Base-by-base conservation (phyloP, 2,888 invertebrate genomes). In the Coecobrya sp. region DNA sequence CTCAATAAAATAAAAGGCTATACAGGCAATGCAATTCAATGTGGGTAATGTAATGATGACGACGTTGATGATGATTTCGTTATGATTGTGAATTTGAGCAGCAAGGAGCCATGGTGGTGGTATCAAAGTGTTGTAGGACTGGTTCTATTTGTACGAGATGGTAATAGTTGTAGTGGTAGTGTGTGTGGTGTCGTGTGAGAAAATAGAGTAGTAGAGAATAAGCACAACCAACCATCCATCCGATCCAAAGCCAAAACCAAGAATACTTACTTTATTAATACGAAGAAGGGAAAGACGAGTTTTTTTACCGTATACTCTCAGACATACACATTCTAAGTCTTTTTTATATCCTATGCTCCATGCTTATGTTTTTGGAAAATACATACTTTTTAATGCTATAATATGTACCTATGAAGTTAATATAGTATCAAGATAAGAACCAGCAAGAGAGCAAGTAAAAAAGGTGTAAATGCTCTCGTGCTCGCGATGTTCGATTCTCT, bases 381-480 rank as follows among this genome's bases (percentile, higher is more conserved):
- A 62, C 76, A 82, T 49, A 30, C 27, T 42, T 79, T 88, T 76
- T 76, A 42, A 25, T 42, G 36, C 42, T 16, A 25, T 73, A n/a
- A 42, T 73, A 16, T 13, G 30, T 68, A 68, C 25, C 22, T 62
- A 62, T 25, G 27, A 0, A 8, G 68, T 36, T 30, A 30, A 36
- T 25, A 25, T 25, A 49, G 25, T 65, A 79, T 81, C 25, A 79
- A 25, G 42, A 42, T 55, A 27, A 73, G 30, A 30, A 19, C 30
- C 5, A 55, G 55, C 16, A 22, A 70, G 49, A 30, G 52, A 86
- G 55, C 16, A 30, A 70, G 68, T 45, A 81, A 89, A 59, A n/a
- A 89, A 89, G 89, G 89, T 89, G 89, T 82, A 89, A 89, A 89
- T 82, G 89, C 52, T 89, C 89, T 81, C 27, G 45, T 89, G 68